Conservation (phyloP, 2,888 invertebrate genomes). For the Poecilus cupreus region DNA sequence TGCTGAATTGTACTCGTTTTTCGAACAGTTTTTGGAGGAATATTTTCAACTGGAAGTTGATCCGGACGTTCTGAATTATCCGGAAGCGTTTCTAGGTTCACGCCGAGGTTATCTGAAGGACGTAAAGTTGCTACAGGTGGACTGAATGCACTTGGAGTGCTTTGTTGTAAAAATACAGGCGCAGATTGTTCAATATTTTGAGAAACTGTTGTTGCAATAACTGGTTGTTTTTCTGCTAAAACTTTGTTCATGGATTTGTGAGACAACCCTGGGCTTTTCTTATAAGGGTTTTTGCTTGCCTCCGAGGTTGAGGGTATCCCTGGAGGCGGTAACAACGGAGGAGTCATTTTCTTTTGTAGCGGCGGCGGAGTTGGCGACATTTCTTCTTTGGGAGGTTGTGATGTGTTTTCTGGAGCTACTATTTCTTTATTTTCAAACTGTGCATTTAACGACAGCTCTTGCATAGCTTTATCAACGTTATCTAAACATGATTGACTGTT, state of each 20-base stretch:
- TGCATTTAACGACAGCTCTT: slow-evolving; percentile 55
- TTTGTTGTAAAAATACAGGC: slow-evolving; percentile 64
- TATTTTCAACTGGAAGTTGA: slow-evolving; percentile 66
- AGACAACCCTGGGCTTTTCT: slow-evolving; percentile 70
- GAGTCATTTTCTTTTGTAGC: slow-evolving; percentile 66
- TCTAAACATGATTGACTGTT: slow-evolving; percentile 59
- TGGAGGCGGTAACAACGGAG: slow-evolving; percentile 63
- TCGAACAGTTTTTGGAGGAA: slow-evolving; percentile 55
- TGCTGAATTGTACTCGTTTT: slow-evolving; percentile 63
- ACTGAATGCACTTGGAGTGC: slow-evolving; percentile 70
- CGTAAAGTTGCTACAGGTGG: slow-evolving; percentile 72
- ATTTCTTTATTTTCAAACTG: slow-evolving; percentile 69
- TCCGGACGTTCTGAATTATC: slow-evolving; percentile 83
- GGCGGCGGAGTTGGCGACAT: slow-evolving; percentile 56
- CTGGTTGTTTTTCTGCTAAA: slow-evolving; percentile 60
- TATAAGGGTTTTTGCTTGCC: slow-evolving; percentile 68
- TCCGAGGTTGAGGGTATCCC: slow-evolving; percentile 61
- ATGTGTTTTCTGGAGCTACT: slow-evolving; percentile 61
- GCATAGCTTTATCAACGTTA: slow-evolving; percentile 58
- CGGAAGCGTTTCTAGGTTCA: slow-evolving; percentile 80
- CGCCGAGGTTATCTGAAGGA: slow-evolving; percentile 73
- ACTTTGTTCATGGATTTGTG: slow-evolving; percentile 72
- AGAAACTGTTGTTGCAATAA: slow-evolving; percentile 4
- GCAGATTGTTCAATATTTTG: slow-evolving; percentile 59
- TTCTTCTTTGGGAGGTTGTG: slow-evolving; percentile 21